Evolutionary conservation across 1,140 invertebrate genomes (phyloP), one percentile per base, ranked within the genome.

Genomic region (Danaus plexippus): DNA sequence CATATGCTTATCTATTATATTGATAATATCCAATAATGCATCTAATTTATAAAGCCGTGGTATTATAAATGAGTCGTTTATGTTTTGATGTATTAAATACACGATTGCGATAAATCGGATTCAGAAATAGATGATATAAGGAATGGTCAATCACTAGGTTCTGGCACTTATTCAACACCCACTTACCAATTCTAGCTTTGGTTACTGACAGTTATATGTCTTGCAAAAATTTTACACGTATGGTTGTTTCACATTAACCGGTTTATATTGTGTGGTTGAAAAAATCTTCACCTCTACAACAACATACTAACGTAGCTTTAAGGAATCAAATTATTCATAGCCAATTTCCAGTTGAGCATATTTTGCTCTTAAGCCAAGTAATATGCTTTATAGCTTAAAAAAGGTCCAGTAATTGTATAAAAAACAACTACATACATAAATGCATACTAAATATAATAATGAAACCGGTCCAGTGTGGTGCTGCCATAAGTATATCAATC

Each of bases 61-160:
- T 56, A 47, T 52, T 52, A 61, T 61, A 47, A 61, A 61, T 53
- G 43, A 40, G 9, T 44, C 52, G 46, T 13, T 57, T 61, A 42
- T 52, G 55, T 56, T 53, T 47, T 53, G 12, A 61, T 56, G 59
- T 49, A 43, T 40, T 43, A 53, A 49, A 53, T 61, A 32, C 22
- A 32, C 56, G 54, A 53, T 61, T 46, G 56, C 11, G 50, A 59
- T 59, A 54, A 59, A 59, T 10, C 46, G 54, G 54, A 58, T 54
- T 50, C 54, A 48, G 43, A 52, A 62, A 53, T 63, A 58, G 52
- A n/a, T 43, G 47, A 47, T 63, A 57, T 58, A 56, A 63, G 40
- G 47, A 63, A 58, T 58, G 46, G 54, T 9, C 41, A 47, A 12
- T 47, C 12, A 42, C 42, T 32, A 54, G 54, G 51, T 58, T 57